Evolutionary conservation across 2,888 invertebrate genomes (phyloP).

Genomic region (Spodoptera exigua): DNA sequence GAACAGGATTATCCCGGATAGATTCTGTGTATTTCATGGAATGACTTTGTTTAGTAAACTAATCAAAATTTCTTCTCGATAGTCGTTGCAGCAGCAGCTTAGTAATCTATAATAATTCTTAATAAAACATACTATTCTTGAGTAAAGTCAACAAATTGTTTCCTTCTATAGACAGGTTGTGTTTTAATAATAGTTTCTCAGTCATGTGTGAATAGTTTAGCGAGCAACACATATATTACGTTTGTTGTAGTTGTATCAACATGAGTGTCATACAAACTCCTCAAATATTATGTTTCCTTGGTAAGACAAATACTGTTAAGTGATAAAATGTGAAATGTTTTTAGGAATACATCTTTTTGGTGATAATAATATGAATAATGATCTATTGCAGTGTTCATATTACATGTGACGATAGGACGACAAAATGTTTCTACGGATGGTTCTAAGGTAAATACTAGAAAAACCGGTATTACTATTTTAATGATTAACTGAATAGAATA

Average conservation of each 20-base stretch:
- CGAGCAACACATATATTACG: not conserved
- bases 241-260: not conserved
- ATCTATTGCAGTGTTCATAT: conserved; percentile 27
- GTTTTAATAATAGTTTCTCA: conserved; percentile 12
- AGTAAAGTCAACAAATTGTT: conserved; percentile 15
- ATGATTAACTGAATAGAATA: not conserved
- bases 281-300: conserved; percentile 20
- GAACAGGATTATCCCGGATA: no score
- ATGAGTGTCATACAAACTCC: not conserved
- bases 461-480: not conserved
- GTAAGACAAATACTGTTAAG: conserved; percentile 17
- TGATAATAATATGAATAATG: not conserved
- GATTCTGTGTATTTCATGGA: no score
- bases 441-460: conserved; percentile 31
- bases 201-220: conserved; percentile 2
- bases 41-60: no score
- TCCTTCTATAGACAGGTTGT: conserved; percentile 1
- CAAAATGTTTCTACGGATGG: not conserved
- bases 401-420: conserved; percentile 21
- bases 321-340: not conserved
- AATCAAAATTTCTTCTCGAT: no score
- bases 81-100: no score
- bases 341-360: not conserved
- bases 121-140: conserved; percentile 10
- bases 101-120: no score